Evolutionary conservation across 2,888 invertebrate genomes (phyloP), one percentile per base, ranked within the genome.

Genomic region (Eristalis intricaria): DNA sequence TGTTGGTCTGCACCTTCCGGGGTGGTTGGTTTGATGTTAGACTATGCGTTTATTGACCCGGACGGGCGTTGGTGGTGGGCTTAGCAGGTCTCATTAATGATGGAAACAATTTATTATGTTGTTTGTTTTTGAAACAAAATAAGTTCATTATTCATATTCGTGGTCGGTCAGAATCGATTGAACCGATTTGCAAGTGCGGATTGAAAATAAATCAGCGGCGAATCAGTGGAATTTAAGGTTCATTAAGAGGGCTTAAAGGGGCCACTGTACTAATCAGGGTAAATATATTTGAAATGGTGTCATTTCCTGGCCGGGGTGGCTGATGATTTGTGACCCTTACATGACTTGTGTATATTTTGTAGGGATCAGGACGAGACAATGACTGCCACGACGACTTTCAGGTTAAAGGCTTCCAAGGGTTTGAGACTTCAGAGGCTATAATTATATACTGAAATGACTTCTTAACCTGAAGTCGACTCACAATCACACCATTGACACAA

Each of bases 21-120:
- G 19, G 58, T 19, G 19, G 50, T 19, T 4, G 10, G n/a, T 69
- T 69, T 69, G 23, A 74, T 74, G 73, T 84, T 84, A 74, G 78
- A 11, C 38, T 35, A 4, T 19, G 35, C 29, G 40, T 32, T 4
- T 61, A 71, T 26, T 74, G 78, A 60, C 11, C 50, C 19, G 50
- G 50, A n/a, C 61, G 22, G 11, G 10, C 32, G 64, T 22, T n/a
- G 22, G 68, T 43, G 56, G 66, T 23, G 58, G 40, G 40, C 75
- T 68, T 69, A 64, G 58, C 63, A 38, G 26, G 29, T 43, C 61
- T 76, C 43, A 19, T 81, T 66, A 64, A 60, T 76, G 64, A 68
- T 73, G 73, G 68, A 76, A 43, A 71, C 71, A 84, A 73, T 78
- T 77, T 68, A 75, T 61, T 78, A 10, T 38, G 79, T 70, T 84